Evolutionary conservation across 2,888 invertebrate genomes (phyloP).

Genomic region (Cephonodes hylas): DNA sequence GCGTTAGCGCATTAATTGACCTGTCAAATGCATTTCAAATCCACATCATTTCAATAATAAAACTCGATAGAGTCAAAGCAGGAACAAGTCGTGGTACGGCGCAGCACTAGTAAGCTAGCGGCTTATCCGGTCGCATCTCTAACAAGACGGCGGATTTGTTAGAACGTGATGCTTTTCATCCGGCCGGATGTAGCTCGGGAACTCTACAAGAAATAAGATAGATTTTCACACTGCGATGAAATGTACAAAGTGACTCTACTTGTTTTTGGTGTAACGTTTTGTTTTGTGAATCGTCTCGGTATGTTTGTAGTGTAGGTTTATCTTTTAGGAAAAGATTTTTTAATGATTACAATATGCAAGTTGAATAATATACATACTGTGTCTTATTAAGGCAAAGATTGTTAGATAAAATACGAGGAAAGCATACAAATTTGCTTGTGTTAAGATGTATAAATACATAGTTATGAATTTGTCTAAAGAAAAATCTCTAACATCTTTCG

Average conservation of each 20-base stretch:
- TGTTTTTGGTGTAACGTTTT: not conserved
- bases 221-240: not conserved
- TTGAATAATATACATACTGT: too few species aligned
- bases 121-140: conserved; percentile 25
- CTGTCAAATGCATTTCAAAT: not conserved
- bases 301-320: not conserved
- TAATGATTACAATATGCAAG: too few species aligned
- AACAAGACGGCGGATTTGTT: conserved; percentile 34
- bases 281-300: not conserved
- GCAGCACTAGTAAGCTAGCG: conserved; percentile 21
- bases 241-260: not conserved
- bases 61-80: not conserved
- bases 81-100: not conserved
- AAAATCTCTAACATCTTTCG: too few species aligned
- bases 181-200: not conserved
- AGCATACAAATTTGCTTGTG: too few species aligned
- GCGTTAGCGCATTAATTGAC: too few species aligned
- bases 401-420: too few species aligned
- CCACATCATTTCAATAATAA: not conserved
- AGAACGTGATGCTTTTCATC: conserved; percentile 21
- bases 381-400: too few species aligned
- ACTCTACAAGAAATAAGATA: conserved; percentile 7
- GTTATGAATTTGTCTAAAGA: too few species aligned
- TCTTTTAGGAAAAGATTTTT: too few species aligned
- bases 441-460: too few species aligned